Evolutionary conservation across 2,113 vertebrate genomes (phyloP).

Genomic region (Eulemur rufifrons): DNA sequence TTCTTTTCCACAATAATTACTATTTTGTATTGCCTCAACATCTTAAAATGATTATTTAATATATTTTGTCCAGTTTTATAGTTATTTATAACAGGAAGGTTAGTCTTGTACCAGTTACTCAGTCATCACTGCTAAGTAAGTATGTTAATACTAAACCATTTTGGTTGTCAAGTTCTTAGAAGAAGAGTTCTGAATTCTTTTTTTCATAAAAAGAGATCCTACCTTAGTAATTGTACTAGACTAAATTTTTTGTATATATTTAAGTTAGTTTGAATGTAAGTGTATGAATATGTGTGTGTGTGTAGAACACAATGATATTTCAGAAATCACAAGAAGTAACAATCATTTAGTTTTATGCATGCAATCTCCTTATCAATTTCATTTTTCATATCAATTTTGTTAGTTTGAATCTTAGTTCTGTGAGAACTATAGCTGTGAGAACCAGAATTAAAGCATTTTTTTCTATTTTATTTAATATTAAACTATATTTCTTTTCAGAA

Average conservation of each 20-base stretch:
- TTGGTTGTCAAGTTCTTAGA: background rate
- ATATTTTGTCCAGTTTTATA: background rate
- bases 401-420: background rate
- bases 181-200: background rate
- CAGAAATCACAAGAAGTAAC: background rate
- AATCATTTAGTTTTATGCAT: background rate
- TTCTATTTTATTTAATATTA: background rate
- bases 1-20: background rate
- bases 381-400: background rate
- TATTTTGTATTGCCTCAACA: background rate
- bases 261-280: background rate
- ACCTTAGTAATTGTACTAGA: background rate
- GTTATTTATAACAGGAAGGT: background rate
- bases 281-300: background rate
- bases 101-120: background rate
- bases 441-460: background rate
- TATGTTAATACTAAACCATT: background rate
- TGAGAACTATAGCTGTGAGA: background rate
- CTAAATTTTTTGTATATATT: background rate
- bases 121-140: background rate
- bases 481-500: conserved; percentile 27
- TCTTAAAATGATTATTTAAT: background rate
- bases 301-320: background rate
- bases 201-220: background rate
- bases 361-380: background rate